phyloP scores from a whole-genome alignment of 2,888 invertebrate genomes.

The Thecophora atra region DNA sequence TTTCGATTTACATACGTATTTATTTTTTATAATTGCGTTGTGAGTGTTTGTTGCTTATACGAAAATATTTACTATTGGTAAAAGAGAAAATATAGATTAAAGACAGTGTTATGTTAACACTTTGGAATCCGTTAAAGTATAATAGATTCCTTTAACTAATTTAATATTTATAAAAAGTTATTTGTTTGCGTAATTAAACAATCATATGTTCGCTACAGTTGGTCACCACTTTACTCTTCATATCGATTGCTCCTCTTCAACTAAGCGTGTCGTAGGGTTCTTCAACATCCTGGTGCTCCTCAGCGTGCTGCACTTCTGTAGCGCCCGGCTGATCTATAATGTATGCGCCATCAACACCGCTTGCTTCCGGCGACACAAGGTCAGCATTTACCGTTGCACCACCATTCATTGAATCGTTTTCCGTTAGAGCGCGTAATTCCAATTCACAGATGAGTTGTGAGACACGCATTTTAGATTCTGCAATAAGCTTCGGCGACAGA shows the following conservation, averaged over 20 bases:
- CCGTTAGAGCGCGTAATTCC: constrained; percentile 51
- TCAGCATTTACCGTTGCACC: constrained; percentile 35
- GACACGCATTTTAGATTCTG: constrained; percentile 53
- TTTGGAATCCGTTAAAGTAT: neutral
- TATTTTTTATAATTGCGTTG: no score
- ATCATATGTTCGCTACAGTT: neutral
- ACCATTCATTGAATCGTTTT: constrained; percentile 40
- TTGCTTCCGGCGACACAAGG: constrained; percentile 40
- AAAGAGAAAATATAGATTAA: neutral
- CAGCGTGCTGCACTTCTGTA: constrained; percentile 29
- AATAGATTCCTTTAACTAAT: neutral
- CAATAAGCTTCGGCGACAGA: constrained; percentile 51
- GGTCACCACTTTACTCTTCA: neutral
- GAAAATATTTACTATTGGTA: neutral
- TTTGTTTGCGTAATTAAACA: neutral
- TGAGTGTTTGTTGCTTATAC: no score
- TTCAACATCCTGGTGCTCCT: constrained; percentile 37
- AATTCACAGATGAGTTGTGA: constrained; percentile 52
- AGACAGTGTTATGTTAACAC: neutral
- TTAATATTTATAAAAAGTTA: neutral
- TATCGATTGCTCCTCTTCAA: constrained; percentile 36
- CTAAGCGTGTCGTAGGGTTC: constrained; percentile 46
- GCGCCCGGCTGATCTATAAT: constrained; percentile 44
- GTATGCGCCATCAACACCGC: constrained; percentile 37
- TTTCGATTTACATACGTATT: no score